Percentiles rank a stretch among this genome's conserved stretches.
These are phyloP conservation scores for Eriocheir sinensis DNA, from an alignment of 1,140 invertebrate species.

Conservation along the genomic window DNA sequence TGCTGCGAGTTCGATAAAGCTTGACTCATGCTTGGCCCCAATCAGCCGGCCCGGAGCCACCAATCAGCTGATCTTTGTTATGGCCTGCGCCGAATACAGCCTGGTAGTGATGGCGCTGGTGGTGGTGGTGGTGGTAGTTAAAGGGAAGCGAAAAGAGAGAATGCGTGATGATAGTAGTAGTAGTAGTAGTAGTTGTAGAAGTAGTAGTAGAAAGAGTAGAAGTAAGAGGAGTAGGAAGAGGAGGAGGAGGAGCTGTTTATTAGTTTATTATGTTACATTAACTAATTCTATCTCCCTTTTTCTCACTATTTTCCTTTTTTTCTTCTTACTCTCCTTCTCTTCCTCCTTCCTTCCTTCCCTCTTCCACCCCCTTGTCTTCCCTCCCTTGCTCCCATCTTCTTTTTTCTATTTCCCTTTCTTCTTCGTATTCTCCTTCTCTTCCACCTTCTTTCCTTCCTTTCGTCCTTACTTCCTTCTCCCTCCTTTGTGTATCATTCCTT, in stretches of 20 bases:
- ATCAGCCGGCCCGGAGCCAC: neutral
- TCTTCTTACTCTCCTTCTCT: slow-evolving; percentile 23
- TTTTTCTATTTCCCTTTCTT: neutral
- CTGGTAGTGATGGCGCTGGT: neutral
- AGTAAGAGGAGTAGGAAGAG: neutral
- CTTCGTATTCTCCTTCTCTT: neutral
- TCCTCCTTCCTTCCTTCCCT: slow-evolving; percentile 20
- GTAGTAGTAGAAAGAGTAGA: neutral
- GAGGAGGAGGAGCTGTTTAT: neutral
- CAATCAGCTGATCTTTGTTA: slow-evolving; percentile 15
- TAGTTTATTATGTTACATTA: too few species aligned
- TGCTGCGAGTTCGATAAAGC: neutral
- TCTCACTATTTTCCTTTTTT: neutral
- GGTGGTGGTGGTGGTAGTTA: neutral
- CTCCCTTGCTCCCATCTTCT: neutral
- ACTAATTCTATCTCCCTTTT: too few species aligned
- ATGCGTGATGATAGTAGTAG: neutral
- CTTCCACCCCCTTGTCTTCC: neutral
- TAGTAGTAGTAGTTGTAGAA: neutral
- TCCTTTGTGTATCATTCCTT: neutral
- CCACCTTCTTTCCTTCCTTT: neutral
- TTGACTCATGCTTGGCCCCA: neutral
- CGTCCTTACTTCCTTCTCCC: neutral
- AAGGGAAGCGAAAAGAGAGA: neutral
- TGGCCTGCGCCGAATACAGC: neutral